Evolutionary conservation across 2,797 vertebrate species (phyloP), one percentile per base, ranked within the genome.

Genomic region (Rhinoraja longicauda): DNA sequence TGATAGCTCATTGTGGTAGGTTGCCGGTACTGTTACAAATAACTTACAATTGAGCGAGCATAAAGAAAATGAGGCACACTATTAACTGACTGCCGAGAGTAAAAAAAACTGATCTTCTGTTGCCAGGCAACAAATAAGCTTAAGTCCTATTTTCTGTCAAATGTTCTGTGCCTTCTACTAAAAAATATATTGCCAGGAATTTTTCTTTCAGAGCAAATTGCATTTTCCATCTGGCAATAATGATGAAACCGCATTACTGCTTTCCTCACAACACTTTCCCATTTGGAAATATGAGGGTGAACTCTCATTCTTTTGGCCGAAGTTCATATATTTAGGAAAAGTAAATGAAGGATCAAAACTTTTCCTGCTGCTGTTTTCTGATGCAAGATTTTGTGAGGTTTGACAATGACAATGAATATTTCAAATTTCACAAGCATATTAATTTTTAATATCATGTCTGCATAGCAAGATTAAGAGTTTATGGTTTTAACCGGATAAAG

Each of bases 101-200:
- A 45, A 73, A 64, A 21, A 64, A 91, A 45, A 90, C 7, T 92
- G 36, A 45, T n/a, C 45, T 75, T 53, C 57, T 90, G 90, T 92
- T 92, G 70, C 90, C 90, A 92, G 75, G 90, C 67, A 92, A 92
- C 90, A 73, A 92, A 75, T 75, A 92, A 72, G 70, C 72, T 92
- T 75, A 92, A 73, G 6, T 75, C 39, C 39, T 26, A 92, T 92
- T 92, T 92, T 92, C 90, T 53, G 90, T 72, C 67, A 57, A 45
- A 72, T 92, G 10, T 92, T 75, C 90, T 53, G 12, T 75, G 53
- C 70, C 6, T 92, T 70, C 32, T 73, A 3, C 15, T 5, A n/a
- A 53, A 75, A 73, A 92, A 73, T 75, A 73, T 73, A 92, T 92
- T 92, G 90, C 90, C 90, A 92, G 70, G 90, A 92, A 73, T 92